Conservation (phyloP, 2,888 invertebrate genomes). For the Synanthedon myopaeformis region DNA sequence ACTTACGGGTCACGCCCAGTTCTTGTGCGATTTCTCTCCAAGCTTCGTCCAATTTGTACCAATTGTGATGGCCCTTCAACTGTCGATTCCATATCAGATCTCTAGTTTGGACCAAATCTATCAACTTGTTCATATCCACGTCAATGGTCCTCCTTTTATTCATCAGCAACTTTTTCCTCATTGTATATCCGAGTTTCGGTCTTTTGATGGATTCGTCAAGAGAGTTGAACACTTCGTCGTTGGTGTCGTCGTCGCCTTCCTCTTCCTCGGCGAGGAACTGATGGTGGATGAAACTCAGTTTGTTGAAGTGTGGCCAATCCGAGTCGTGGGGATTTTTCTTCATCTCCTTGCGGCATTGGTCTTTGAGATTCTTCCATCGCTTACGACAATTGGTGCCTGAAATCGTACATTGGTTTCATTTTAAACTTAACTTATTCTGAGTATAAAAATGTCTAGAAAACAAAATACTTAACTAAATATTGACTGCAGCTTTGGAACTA, state of each 20-base stretch:
- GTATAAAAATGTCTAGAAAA: too few species aligned
- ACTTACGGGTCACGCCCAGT: conserved; percentile 56
- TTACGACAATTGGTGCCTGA: conserved; percentile 58
- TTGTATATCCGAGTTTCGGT: conserved; percentile 56
- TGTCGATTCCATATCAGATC: conserved; percentile 62
- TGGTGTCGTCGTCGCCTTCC: conserved; percentile 47
- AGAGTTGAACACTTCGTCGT: conserved; percentile 46
- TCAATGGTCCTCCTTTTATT: conserved; percentile 55
- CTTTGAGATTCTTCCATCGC: conserved; percentile 64
- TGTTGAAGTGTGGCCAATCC: conserved; percentile 58
- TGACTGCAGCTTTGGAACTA: too few species aligned
- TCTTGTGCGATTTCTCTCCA: conserved; percentile 62
- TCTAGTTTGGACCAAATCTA: conserved; percentile 44
- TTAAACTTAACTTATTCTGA: too few species aligned
- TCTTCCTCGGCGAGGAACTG: conserved; percentile 56
- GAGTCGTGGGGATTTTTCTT: conserved; percentile 50
- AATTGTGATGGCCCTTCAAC: conserved; percentile 58
- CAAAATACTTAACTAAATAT: too few species aligned
- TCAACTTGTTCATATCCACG: conserved; percentile 54
- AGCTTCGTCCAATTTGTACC: conserved; percentile 59
- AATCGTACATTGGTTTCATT: too few species aligned
- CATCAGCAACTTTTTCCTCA: conserved; percentile 56
- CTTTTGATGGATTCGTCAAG: conserved; percentile 53
- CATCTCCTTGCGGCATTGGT: conserved; percentile 63
- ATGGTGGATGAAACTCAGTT: conserved; percentile 54